A percentile compares a stretch with the other conserved stretches of the same genome.
Conservation (phyloP, 2,888 invertebrate genomes). For the Macrostomum cliftonense region DNA sequence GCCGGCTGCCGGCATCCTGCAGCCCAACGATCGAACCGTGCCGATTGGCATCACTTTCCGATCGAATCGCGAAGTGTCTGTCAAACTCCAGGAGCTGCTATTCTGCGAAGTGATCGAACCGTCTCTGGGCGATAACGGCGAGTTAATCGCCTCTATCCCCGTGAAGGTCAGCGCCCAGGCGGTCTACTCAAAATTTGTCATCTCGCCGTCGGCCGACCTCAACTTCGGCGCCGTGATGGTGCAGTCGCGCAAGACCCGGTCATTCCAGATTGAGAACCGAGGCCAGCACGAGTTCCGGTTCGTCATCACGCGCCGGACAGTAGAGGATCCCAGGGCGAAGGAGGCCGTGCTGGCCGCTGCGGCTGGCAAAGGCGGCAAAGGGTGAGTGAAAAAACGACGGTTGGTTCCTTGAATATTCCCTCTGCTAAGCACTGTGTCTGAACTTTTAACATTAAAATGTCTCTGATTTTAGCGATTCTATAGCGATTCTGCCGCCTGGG, state of each 20-base stretch:
- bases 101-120: slow-evolving; percentile 36
- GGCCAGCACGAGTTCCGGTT: slow-evolving; percentile 38
- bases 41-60: slow-evolving; percentile 21
- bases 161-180: slow-evolving; percentile 34
- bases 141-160: slow-evolving; percentile 37
- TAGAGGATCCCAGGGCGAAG: too few species aligned
- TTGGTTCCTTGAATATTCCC: neutral
- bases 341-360: too few species aligned
- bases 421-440: neutral
- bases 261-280: slow-evolving; percentile 34
- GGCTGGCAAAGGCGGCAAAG: too few species aligned
- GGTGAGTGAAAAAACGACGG: too few species aligned
- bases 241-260: slow-evolving; percentile 30
- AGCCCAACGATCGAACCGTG: slow-evolving; percentile 1
- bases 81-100: slow-evolving; percentile 32
- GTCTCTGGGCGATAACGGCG: slow-evolving; percentile 26
- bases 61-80: slow-evolving; percentile 25
- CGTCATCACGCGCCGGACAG: slow-evolving; percentile 18
- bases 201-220: slow-evolving; percentile 32
- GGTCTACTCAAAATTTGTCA: slow-evolving; percentile 36
- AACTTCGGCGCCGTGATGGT: slow-evolving; percentile 36
- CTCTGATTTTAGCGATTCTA: neutral
- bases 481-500: neutral
- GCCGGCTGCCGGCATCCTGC: slow-evolving; percentile 9
- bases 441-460: neutral